Conservation (phyloP, 1,140 invertebrate genomes). For the Choristoneura fumiferana region DNA sequence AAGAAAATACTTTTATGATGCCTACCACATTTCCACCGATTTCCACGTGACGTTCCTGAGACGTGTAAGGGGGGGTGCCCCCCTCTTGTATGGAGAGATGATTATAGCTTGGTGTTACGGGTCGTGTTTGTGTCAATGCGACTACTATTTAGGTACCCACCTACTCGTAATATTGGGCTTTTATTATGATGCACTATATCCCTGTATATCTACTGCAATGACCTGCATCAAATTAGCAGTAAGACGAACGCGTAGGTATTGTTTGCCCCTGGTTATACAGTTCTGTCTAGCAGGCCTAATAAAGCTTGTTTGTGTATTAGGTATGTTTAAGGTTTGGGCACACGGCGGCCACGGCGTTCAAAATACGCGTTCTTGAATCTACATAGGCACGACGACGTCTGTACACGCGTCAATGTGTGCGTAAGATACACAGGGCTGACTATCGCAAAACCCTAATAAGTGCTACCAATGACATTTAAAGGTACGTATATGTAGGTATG, state of each 20-base stretch:
- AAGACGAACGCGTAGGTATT: neutral
- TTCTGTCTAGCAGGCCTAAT: constrained; percentile 7
- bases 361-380: no score
- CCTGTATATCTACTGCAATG: constrained; percentile 24
- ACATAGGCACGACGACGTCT: no score
- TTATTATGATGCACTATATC: constrained; percentile 46
- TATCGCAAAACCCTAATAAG: no score
- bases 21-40: constrained; percentile 29
- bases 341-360: no score
- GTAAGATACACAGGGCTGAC: no score
- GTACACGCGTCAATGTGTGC: no score
- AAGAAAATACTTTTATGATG: no score
- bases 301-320: constrained; percentile 11
- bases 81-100: constrained; percentile 51
- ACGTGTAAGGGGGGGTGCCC: constrained; percentile 28
- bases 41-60: constrained; percentile 26
- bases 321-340: no score
- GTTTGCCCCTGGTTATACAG: neutral
- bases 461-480: no score
- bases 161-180: constrained; percentile 64
- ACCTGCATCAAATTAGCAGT: constrained; percentile 3
- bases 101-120: constrained; percentile 56
- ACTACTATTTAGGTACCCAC: constrained; percentile 22
- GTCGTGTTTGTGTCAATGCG: constrained; percentile 69
- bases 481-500: no score